Percentiles rank a stretch among this genome's conserved stretches.
These are phyloP conservation scores for Chydorus sphaericus DNA, from an alignment of 2,888 invertebrate species.

Conservation along the genomic window DNA sequence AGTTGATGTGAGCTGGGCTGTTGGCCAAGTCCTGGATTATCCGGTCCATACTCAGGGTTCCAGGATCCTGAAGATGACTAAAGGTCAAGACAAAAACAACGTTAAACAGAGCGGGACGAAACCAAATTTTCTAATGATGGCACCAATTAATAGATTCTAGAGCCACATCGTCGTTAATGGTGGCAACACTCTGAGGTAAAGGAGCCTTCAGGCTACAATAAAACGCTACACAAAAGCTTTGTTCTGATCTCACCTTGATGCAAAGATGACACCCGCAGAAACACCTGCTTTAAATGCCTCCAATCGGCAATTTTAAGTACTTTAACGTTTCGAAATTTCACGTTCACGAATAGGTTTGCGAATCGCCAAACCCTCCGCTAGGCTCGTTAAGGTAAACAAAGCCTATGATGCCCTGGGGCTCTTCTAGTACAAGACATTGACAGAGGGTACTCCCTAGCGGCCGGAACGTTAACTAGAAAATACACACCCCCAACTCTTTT, in stretches of 20 bases:
- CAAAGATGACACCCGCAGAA: not conserved
- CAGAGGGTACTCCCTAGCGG: not conserved
- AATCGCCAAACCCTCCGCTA: slow-evolving; percentile 5
- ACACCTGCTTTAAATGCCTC: not conserved
- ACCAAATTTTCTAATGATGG: no score
- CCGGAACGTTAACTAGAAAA: not conserved
- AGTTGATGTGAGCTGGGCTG: not conserved
- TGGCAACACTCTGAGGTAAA: slow-evolving; percentile 1
- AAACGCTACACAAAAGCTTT: no score
- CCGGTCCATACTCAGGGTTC: slow-evolving; percentile 1
- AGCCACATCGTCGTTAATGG: not conserved
- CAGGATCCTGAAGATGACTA: no score
- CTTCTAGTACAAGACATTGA: not conserved
- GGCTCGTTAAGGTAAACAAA: not conserved
- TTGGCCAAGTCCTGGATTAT: slow-evolving; percentile 2
- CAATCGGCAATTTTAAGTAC: not conserved
- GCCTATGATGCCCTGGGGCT: not conserved
- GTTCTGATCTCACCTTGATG: not conserved
- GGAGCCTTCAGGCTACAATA: no score
- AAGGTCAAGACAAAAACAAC: no score
- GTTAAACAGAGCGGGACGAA: no score
- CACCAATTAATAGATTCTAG: no score
- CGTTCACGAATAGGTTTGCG: no score
- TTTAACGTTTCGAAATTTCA: not conserved
- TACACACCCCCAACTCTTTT: no score